phyloP scores from a whole-genome alignment of 2,797 vertebrate species.

The Lagocephalus sceleratus region DNA sequence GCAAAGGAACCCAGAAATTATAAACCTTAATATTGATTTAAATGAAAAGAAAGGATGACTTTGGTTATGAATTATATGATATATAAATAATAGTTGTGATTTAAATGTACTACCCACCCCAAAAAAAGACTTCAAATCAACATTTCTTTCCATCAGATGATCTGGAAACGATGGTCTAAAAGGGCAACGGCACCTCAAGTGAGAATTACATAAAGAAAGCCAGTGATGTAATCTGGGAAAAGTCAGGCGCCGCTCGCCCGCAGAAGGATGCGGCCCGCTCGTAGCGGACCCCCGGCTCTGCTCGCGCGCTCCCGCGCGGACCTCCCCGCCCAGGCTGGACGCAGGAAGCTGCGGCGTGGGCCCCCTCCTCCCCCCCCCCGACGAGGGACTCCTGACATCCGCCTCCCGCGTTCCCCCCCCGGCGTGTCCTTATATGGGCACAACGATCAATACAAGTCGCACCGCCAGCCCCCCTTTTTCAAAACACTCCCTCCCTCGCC shows the following conservation, averaged over 20 bases:
- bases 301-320: conserved; percentile 14
- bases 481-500: conserved; percentile 60
- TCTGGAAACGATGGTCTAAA: conserved; percentile 23
- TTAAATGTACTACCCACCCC: too few species aligned
- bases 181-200: conserved; percentile 22
- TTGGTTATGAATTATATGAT: too few species aligned
- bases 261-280: conserved; percentile 35
- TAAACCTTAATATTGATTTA: not conserved
- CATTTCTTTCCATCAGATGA: conserved; percentile 5
- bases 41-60: not conserved
- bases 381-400: conserved; percentile 52
- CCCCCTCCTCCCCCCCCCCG: too few species aligned
- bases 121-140: not conserved
- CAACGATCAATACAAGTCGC: conserved; percentile 71
- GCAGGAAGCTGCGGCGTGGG: conserved; percentile 7
- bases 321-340: not conserved
- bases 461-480: conserved; percentile 39
- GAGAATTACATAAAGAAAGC: conserved; percentile 39
- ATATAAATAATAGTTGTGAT: too few species aligned
- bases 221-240: conserved; percentile 31
- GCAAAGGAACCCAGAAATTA: not conserved
- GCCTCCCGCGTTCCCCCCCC: conserved; percentile 43
- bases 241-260: conserved; percentile 22
- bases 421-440: conserved; percentile 74
- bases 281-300: conserved; percentile 22